These are phyloP conservation scores for Eristalis arbustorum DNA, from an alignment of 2,888 invertebrate species.

Conservation along the genomic window DNA sequence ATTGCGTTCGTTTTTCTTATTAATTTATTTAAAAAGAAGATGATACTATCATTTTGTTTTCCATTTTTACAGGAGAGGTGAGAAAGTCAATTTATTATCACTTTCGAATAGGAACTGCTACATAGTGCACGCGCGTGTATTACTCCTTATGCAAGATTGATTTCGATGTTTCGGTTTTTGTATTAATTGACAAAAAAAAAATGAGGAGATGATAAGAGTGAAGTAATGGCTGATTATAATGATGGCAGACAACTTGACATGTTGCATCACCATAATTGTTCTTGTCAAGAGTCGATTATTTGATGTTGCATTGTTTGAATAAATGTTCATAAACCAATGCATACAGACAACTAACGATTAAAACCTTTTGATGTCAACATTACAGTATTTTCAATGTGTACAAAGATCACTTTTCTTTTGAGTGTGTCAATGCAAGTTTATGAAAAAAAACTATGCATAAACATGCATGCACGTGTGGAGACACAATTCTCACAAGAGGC, in stretches of 20 bases:
- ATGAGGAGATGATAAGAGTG: background rate
- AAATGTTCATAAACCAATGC: background rate
- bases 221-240: background rate
- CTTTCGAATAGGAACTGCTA: background rate
- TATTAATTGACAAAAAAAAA: background rate
- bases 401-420: too few relatives aligned
- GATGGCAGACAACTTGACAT: background rate
- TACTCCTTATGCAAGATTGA: background rate
- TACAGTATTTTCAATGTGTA: background rate
- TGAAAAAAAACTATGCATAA: too few relatives aligned
- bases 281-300: background rate
- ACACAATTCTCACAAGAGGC: too few relatives aligned
- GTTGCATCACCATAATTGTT: background rate
- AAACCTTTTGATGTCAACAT: background rate
- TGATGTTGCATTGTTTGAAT: background rate
- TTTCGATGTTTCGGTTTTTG: background rate
- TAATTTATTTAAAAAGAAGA: background rate
- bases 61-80: background rate
- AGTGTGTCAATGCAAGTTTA: too few relatives aligned
- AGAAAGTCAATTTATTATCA: slow-evolving; percentile 14
- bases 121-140: background rate
- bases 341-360: background rate
- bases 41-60: background rate
- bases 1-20: background rate
- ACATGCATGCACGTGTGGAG: too few relatives aligned